Evolutionary conservation across 2,888 invertebrate species (phyloP).

Genomic region (Onthophagus sagittarius): DNA sequence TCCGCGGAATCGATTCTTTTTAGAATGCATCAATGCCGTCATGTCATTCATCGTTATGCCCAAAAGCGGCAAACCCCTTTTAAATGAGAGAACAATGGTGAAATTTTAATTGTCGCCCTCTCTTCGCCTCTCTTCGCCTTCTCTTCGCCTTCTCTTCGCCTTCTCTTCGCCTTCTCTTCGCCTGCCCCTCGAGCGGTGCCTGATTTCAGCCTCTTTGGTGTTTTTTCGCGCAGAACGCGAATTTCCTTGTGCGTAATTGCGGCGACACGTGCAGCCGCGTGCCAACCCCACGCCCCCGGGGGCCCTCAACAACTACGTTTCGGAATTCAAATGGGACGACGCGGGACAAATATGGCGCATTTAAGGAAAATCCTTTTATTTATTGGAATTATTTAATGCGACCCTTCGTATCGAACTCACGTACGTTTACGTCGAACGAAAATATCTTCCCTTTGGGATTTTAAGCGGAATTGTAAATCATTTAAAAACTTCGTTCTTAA

Average conservation of each 20-base stretch:
- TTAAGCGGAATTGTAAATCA: constrained; percentile 12
- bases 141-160: no score
- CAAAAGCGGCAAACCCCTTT: background rate
- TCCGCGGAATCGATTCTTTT: constrained; percentile 13
- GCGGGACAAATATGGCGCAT: constrained; percentile 24
- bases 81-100: constrained; percentile 5
- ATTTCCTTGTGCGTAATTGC: constrained; percentile 8
- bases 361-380: constrained; percentile 24
- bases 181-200: background rate
- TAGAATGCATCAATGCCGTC: background rate
- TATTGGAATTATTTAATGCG: constrained; percentile 21
- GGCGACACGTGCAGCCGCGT: constrained; percentile 11
- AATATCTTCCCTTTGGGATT: constrained; percentile 10
- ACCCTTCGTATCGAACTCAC: constrained; percentile 5
- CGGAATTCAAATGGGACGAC: constrained; percentile 24
- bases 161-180: no score
- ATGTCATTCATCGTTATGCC: background rate
- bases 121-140: no score
- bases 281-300: constrained; percentile 15
- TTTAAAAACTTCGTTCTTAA: constrained; percentile 1
- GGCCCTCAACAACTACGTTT: constrained; percentile 21
- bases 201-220: background rate
- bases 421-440: background rate
- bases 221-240: constrained; percentile 7
- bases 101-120: constrained; percentile 8